Percentiles rank a stretch among this genome's conserved stretches.
Conservation (phyloP, 2,113 vertebrate species). For the Perca fluviatilis region DNA sequence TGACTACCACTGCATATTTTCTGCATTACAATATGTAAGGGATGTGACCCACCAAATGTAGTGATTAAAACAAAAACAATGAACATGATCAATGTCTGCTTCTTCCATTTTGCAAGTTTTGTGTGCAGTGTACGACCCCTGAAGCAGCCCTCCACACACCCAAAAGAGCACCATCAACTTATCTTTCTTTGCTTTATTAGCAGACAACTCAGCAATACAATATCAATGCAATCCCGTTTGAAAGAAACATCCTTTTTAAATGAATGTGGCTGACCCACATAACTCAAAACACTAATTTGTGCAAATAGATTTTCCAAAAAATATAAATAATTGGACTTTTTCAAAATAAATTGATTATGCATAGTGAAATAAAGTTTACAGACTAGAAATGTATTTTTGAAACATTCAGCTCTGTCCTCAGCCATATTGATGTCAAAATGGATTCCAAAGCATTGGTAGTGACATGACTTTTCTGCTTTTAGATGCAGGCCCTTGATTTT, state of each 20-base stretch:
- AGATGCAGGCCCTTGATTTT: background rate
- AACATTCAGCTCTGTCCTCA: background rate
- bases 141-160: background rate
- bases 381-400: background rate
- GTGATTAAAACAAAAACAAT: background rate
- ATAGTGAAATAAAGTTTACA: background rate
- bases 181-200: background rate
- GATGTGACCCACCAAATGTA: background rate
- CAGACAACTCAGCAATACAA: background rate
- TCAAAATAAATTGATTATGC: background rate
- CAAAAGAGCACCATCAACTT: background rate
- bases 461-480: background rate
- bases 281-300: background rate
- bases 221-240: background rate
- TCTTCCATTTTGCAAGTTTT: background rate
- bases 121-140: background rate
- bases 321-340: background rate
- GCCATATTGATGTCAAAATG: background rate
- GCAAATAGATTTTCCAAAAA: background rate
- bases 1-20: constrained; percentile 18
- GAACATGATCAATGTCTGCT: background rate
- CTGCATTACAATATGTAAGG: background rate
- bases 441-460: background rate
- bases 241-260: background rate
- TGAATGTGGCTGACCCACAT: background rate